Conservation (phyloP, 2,797 vertebrate species). For the Hipposideros larvatus region DNA sequence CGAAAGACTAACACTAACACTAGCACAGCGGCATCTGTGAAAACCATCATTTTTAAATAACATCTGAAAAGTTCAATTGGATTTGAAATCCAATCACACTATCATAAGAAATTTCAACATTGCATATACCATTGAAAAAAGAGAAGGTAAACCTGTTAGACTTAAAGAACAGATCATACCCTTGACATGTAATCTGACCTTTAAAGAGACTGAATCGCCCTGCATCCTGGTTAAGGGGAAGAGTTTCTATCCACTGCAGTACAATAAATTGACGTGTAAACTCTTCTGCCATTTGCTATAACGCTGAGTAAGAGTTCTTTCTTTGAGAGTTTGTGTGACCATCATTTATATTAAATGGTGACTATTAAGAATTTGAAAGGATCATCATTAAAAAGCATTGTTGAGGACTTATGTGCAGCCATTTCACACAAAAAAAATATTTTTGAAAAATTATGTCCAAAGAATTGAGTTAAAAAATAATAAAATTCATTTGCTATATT, state of each 20-base stretch:
- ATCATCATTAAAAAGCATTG: not conserved
- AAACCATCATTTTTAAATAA: conserved; percentile 7
- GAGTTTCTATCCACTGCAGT: not conserved
- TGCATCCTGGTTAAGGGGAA: not conserved
- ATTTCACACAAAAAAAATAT: not conserved
- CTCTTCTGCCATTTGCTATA: not conserved
- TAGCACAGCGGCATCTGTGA: not conserved
- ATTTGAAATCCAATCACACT: not conserved
- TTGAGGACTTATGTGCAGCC: not conserved
- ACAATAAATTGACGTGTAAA: not conserved
- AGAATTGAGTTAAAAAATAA: conserved; percentile 1
- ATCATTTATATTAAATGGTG: not conserved
- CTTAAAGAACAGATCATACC: not conserved
- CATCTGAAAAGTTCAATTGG: not conserved
- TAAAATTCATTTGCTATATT: not conserved
- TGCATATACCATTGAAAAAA: not conserved
- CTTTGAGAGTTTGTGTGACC: not conserved
- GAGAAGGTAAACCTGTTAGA: not conserved
- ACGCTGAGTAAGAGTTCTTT: not conserved
- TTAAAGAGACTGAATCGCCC: not conserved
- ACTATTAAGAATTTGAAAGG: not conserved
- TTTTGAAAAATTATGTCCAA: not conserved
- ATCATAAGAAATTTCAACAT: not conserved
- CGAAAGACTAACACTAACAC: not conserved
- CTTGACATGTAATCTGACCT: not conserved